phyloP scores from a whole-genome alignment of 2,113 vertebrate species.

The Hemichromis elongatus region DNA sequence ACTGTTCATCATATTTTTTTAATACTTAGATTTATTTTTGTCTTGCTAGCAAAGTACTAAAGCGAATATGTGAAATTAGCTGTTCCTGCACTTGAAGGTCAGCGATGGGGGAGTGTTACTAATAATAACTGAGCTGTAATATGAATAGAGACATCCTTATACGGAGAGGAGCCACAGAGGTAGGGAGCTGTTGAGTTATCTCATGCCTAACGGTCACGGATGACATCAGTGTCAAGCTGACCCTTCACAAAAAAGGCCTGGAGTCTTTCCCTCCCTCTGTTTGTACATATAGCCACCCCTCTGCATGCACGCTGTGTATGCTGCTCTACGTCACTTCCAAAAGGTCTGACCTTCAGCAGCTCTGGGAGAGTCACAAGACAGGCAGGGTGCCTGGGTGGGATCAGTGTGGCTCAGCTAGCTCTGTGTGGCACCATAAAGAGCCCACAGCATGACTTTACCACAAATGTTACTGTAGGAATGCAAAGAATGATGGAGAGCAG shows the following conservation, averaged over 20 bases:
- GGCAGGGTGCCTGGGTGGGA: not conserved
- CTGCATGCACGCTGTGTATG: not conserved
- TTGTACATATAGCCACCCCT: not conserved
- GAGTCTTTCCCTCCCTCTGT: not conserved
- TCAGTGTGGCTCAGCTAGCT: not conserved
- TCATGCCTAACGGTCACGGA: conserved; percentile 33
- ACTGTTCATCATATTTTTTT: not conserved
- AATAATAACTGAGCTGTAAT: conserved; percentile 50
- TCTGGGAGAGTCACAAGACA: conserved; percentile 31
- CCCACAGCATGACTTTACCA: not conserved
- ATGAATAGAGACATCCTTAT: conserved; percentile 59
- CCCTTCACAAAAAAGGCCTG: conserved; percentile 38
- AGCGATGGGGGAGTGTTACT: conserved; percentile 14
- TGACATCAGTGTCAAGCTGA: conserved; percentile 61
- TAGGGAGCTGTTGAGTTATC: conserved; percentile 32
- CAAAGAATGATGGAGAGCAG: conserved; percentile 35
- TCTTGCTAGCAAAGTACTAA: not conserved
- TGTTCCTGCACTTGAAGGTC: conserved; percentile 22
- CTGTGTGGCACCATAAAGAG: not conserved
- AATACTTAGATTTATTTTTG: not conserved
- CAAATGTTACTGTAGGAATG: conserved; percentile 51
- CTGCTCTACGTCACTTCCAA: conserved; percentile 6
- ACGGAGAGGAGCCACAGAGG: conserved; percentile 44
- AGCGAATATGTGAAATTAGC: conserved; percentile 5
- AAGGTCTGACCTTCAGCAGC: conserved; percentile 40